phyloP scores from a whole-genome alignment of 1,140 invertebrate genomes.

The Sarcophaga peregrina region DNA sequence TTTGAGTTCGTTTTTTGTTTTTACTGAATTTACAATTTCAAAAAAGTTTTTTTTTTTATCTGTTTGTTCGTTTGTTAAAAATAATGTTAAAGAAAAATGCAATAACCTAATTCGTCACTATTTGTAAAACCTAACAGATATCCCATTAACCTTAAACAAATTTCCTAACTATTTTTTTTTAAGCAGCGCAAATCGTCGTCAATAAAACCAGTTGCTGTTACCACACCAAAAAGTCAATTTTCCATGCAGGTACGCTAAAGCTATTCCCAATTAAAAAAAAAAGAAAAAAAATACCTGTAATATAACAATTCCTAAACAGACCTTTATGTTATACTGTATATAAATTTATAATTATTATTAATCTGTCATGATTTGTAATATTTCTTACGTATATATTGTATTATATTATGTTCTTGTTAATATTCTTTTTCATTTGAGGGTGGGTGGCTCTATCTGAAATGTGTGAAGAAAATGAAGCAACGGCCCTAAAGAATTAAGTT shows the following conservation, averaged over 20 bases:
- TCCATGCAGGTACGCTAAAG: conserved; percentile 65
- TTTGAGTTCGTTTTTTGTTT: neutral
- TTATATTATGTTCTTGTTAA: too few species aligned
- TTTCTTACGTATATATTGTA: too few species aligned
- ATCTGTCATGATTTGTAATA: too few species aligned
- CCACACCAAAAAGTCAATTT: conserved; percentile 64
- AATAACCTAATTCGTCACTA: neutral
- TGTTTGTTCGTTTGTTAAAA: neutral
- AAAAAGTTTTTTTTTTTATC: neutral
- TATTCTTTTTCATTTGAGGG: too few species aligned
- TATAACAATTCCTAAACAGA: neutral
- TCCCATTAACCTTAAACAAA: conserved; percentile 4
- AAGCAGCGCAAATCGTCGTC: conserved; percentile 64
- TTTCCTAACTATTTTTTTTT: conserved; percentile 32
- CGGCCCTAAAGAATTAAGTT: too few species aligned
- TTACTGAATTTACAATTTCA: neutral
- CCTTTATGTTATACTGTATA: neutral
- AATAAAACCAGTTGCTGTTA: conserved; percentile 54
- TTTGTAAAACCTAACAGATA: neutral
- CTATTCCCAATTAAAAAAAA: neutral
- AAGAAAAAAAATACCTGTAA: neutral
- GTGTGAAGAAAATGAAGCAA: too few species aligned
- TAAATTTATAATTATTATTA: conserved; percentile 17
- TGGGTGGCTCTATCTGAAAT: too few species aligned
- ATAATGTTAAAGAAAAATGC: neutral